phyloP scores from a whole-genome alignment of 2,113 vertebrate genomes.

The Myotis davidii region DNA sequence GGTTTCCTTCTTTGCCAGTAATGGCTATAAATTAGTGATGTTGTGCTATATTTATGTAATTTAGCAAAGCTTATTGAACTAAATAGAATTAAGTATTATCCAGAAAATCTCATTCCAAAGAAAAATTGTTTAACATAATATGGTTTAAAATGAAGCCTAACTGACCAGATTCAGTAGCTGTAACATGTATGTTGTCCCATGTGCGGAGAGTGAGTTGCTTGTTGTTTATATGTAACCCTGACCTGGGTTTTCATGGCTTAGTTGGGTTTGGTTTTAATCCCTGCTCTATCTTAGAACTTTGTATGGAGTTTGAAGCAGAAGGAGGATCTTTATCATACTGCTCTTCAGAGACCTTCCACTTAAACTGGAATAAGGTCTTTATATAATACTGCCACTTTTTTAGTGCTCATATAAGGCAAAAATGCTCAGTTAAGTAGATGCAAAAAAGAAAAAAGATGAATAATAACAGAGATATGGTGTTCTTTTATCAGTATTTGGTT shows the following conservation, averaged over 20 bases:
- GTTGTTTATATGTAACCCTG: neutral
- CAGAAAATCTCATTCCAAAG: neutral
- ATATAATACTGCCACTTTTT: conserved; percentile 5
- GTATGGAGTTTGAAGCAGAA: neutral
- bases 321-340: neutral
- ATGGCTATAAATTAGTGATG: conserved; percentile 16
- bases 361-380: neutral
- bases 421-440: conserved; percentile 23
- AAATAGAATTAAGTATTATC: conserved; percentile 29
- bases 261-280: conserved; percentile 8
- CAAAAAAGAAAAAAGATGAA: neutral
- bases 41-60: conserved; percentile 11
- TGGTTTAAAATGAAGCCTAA: conserved; percentile 9
- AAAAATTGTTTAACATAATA: neutral
- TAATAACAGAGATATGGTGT: neutral
- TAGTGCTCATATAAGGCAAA: neutral
- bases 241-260: neutral
- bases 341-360: neutral
- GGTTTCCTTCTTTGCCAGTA: conserved; percentile 45
- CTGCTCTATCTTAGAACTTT: neutral
- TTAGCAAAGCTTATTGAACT: conserved; percentile 17
- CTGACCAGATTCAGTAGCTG: neutral
- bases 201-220: neutral
- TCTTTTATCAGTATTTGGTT: conserved; percentile 2
- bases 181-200: neutral